Evolutionary conservation across 2,888 invertebrate species (phyloP).

Genomic region (Mesorhabditis spiculigera): DNA sequence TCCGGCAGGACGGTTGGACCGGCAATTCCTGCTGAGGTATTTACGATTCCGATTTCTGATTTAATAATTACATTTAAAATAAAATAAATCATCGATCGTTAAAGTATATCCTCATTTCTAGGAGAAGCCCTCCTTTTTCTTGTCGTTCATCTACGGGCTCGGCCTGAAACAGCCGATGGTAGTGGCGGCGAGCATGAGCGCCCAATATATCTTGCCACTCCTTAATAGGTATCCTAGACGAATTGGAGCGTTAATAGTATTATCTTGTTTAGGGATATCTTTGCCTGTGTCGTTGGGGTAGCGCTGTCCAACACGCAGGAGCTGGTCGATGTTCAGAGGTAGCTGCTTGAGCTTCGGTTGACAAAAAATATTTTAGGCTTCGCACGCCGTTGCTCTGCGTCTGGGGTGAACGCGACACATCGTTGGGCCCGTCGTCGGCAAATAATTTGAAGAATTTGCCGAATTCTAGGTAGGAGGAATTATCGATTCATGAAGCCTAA

Average conservation of each 20-base stretch:
- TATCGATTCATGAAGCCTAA: not conserved
- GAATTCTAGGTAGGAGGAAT: slow-evolving; percentile 8
- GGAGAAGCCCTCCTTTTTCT: slow-evolving; percentile 25
- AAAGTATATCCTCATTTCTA: not conserved
- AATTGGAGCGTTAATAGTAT: no score
- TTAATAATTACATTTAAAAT: not conserved
- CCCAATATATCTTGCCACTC: slow-evolving; percentile 37
- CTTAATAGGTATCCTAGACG: slow-evolving; percentile 15
- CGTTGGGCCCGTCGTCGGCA: slow-evolving; percentile 37
- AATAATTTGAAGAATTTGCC: slow-evolving; percentile 34
- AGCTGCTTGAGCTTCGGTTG: not conserved
- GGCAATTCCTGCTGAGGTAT: not conserved
- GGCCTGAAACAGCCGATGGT: slow-evolving; percentile 34
- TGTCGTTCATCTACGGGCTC: slow-evolving; percentile 26
- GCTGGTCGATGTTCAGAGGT: slow-evolving; percentile 13
- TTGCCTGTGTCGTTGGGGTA: slow-evolving; percentile 35
- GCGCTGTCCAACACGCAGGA: slow-evolving; percentile 42
- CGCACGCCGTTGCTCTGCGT: slow-evolving; percentile 34
- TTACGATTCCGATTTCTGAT: not conserved
- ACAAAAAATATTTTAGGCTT: slow-evolving; percentile 13
- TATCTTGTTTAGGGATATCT: not conserved
- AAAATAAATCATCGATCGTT: no score
- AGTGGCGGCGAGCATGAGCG: slow-evolving; percentile 37
- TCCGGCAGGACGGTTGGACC: slow-evolving; percentile 8
- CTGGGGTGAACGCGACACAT: slow-evolving; percentile 39